phyloP scores from a whole-genome alignment of 2,113 vertebrate species.

The Rhineura floridana region DNA sequence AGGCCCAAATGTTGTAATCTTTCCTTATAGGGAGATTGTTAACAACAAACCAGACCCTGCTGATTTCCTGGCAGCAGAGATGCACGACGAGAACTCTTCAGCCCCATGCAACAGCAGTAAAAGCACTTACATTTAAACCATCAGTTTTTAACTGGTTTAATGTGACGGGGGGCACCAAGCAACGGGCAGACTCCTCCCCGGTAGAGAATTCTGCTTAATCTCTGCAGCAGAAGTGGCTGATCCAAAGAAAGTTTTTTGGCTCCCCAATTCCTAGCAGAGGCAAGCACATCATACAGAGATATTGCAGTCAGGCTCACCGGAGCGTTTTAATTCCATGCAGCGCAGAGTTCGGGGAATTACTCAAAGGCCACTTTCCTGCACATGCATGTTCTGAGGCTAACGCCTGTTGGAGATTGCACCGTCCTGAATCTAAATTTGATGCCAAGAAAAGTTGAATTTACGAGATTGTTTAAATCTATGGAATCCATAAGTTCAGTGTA shows the following conservation, averaged over 20 bases:
- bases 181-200: background rate
- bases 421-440: background rate
- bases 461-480: background rate
- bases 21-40: too few species aligned
- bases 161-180: too few species aligned
- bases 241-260: background rate
- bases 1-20: too few species aligned
- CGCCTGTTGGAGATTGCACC: background rate
- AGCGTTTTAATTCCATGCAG: background rate
- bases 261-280: background rate
- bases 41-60: too few species aligned
- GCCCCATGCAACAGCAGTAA: too few species aligned
- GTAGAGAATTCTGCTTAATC: background rate
- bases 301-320: background rate
- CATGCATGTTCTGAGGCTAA: background rate
- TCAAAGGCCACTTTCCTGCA: background rate
- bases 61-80: too few species aligned
- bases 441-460: background rate
- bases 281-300: background rate
- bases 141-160: background rate
- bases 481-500: background rate
- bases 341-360: background rate
- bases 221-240: background rate
- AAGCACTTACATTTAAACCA: too few species aligned
- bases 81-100: too few species aligned